Evolutionary conservation across 1,140 invertebrate genomes (phyloP).

Genomic region (Sogatella furcifera): DNA sequence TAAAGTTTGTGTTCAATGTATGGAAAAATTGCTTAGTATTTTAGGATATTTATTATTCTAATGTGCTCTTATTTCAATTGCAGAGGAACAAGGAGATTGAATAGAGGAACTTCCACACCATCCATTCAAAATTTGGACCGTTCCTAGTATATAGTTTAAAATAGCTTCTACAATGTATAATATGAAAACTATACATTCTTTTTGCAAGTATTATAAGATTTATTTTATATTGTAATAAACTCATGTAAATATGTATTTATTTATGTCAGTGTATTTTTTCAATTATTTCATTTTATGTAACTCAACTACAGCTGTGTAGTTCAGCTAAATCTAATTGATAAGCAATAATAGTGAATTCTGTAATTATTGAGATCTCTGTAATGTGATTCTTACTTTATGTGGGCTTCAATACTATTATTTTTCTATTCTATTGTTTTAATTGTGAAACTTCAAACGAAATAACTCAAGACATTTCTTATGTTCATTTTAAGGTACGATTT

Average conservation of each 20-base stretch:
- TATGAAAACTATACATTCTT: neutral
- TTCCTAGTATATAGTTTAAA: neutral
- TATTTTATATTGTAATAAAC: neutral
- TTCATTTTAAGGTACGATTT: no score
- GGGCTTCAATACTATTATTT: no score
- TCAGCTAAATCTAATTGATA: conserved; percentile 2
- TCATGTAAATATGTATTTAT: neutral
- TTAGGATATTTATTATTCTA: neutral
- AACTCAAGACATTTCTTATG: no score
- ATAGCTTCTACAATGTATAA: neutral
- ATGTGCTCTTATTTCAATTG: neutral
- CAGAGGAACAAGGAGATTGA: conserved; percentile 1
- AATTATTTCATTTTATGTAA: neutral
- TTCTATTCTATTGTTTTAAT: no score
- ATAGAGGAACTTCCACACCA: conserved; percentile 11
- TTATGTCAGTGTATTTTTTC: neutral
- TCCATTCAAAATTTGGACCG: conserved; percentile 10
- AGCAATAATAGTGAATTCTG: no score
- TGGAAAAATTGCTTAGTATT: neutral
- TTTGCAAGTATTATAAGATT: neutral
- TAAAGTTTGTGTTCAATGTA: no score
- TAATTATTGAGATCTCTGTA: no score
- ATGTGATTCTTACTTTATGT: no score
- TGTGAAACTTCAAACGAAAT: no score
- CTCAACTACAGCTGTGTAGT: neutral